These are phyloP conservation scores for Caenorhabditis sp. DNA, from an alignment of 2,888 invertebrate species.

Conservation along the genomic window DNA sequence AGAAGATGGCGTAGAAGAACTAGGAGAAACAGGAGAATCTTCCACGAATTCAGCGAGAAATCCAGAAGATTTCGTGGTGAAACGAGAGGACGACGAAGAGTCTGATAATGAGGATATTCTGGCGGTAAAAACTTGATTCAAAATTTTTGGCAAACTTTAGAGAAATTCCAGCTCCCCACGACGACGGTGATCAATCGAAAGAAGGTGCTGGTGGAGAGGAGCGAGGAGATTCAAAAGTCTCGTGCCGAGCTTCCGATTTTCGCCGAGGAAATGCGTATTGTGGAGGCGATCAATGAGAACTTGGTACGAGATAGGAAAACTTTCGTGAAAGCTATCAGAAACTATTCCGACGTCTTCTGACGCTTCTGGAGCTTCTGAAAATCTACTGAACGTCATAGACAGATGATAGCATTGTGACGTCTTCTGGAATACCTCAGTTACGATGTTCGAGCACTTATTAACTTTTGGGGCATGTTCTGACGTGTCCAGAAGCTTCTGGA, in stretches of 20 bases:
- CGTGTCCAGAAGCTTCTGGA: too few relatives aligned
- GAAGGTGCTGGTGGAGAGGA: constrained; percentile 58
- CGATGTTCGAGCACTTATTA: too few relatives aligned
- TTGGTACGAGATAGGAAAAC: too few relatives aligned
- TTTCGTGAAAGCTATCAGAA: too few relatives aligned
- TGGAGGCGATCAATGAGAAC: constrained; percentile 96
- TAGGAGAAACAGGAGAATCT: too few relatives aligned
- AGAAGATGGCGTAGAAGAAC: constrained; percentile 41
- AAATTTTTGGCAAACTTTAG: background rate
- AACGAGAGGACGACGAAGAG: constrained; percentile 55
- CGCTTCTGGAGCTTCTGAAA: too few relatives aligned
- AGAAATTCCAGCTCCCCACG: constrained; percentile 46
- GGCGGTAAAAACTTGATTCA: constrained; percentile 45
- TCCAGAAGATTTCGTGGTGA: constrained; percentile 16
- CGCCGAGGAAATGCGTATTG: constrained; percentile 89
- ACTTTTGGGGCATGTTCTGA: too few relatives aligned
- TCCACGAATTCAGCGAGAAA: background rate
- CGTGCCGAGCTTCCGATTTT: constrained; percentile 89
- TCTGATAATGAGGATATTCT: constrained; percentile 63
- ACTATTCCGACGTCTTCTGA: too few relatives aligned
- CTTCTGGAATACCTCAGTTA: too few relatives aligned
- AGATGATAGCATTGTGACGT: too few relatives aligned
- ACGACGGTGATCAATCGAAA: constrained; percentile 56
- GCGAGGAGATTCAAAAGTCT: constrained; percentile 66
- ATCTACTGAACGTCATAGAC: too few relatives aligned